A percentile compares a stretch with the other conserved stretches of the same genome.
Evolutionary conservation across 2,113 vertebrate species (phyloP).

Genomic region (Clarias macrocephalus): DNA sequence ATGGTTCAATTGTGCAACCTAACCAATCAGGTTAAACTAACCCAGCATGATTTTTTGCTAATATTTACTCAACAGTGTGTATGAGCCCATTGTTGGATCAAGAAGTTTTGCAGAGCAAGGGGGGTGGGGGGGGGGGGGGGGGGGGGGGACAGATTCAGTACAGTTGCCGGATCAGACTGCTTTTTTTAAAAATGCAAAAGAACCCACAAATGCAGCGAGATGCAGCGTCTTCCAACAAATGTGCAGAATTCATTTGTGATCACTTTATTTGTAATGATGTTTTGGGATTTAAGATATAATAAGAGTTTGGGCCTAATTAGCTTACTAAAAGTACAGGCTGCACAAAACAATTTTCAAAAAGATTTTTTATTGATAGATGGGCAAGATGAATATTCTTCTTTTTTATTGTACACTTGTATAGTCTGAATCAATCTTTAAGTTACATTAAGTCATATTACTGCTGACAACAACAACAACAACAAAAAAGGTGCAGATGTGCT

Average conservation of each 20-base stretch:
- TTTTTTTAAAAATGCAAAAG: background rate
- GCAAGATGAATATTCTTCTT: background rate
- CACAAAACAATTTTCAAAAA: too few species aligned
- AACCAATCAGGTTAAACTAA: constrained; percentile 12
- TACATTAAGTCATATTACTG: background rate
- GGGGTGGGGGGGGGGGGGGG: too few species aligned
- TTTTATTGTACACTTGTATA: background rate
- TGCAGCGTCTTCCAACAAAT: background rate
- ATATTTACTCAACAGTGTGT: constrained; percentile 19
- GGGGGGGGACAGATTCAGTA: too few species aligned
- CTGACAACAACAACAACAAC: background rate
- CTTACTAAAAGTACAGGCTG: too few species aligned
- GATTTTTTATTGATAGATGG: too few species aligned
- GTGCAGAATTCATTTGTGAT: background rate
- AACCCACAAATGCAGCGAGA: background rate
- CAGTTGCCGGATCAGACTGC: background rate
- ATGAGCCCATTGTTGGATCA: background rate
- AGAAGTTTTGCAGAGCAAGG: background rate
- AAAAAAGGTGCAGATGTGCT: background rate
- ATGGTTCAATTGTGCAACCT: background rate
- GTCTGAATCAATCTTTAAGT: background rate
- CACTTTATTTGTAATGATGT: background rate
- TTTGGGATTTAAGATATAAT: too few species aligned
- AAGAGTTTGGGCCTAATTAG: too few species aligned
- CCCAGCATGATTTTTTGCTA: background rate